Conservation (phyloP, 2,113 vertebrate species). For the Corvus moneduloides region DNA sequence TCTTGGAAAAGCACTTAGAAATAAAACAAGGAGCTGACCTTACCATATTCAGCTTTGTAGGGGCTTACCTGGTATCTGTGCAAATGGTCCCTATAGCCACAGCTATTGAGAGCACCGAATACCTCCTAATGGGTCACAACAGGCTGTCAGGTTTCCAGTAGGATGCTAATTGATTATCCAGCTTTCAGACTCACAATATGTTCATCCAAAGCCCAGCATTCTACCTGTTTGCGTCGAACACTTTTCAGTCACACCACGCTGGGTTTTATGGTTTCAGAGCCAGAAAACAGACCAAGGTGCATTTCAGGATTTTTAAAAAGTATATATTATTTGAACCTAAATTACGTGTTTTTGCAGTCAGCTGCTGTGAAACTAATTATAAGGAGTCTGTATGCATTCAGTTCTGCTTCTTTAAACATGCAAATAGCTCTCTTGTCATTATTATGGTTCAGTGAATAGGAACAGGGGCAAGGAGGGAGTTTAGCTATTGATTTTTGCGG, state of each 20-base stretch:
- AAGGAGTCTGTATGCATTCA: slow-evolving; percentile 29
- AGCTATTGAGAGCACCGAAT: slow-evolving; percentile 22
- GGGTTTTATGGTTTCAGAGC: neutral
- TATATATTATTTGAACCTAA: slow-evolving; percentile 42
- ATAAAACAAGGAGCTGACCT: slow-evolving; percentile 61
- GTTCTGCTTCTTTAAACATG: slow-evolving; percentile 63
- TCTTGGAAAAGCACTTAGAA: slow-evolving; percentile 59
- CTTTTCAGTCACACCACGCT: neutral
- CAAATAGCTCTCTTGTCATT: slow-evolving; percentile 57
- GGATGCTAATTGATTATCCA: slow-evolving; percentile 64
- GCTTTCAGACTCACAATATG: slow-evolving; percentile 46
- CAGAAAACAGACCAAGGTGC: neutral
- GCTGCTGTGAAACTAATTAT: slow-evolving; percentile 53
- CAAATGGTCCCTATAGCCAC: slow-evolving; percentile 44
- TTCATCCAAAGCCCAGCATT: slow-evolving; percentile 29
- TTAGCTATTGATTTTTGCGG: slow-evolving; percentile 39
- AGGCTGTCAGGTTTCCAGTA: slow-evolving; percentile 44
- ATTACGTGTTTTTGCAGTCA: slow-evolving; percentile 15
- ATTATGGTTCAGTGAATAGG: slow-evolving; percentile 51
- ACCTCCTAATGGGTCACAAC: slow-evolving; percentile 30
- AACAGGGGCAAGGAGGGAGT: slow-evolving; percentile 33
- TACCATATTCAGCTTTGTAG: slow-evolving; percentile 57
- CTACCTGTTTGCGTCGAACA: neutral
- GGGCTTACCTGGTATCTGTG: slow-evolving; percentile 57
- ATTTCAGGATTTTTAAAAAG: neutral